These are phyloP conservation scores for Ellobius talpinus DNA, from an alignment of 2,113 vertebrate species.

Conservation along the genomic window DNA sequence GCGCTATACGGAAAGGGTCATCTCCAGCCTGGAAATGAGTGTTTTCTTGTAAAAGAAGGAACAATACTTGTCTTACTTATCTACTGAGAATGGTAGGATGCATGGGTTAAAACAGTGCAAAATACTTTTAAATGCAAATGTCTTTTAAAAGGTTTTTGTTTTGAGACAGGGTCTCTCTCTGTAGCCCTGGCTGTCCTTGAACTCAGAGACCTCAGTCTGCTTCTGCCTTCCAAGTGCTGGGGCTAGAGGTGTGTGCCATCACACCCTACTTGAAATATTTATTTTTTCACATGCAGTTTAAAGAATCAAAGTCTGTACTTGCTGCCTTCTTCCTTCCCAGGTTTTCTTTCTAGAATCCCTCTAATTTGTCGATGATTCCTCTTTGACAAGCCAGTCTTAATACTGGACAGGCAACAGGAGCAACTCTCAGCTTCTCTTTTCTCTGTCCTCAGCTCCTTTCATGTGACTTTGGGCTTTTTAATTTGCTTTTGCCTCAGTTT, in stretches of 20 bases:
- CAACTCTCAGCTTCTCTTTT: background rate
- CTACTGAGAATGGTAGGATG: background rate
- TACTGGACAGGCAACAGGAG: background rate
- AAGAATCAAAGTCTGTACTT: conserved; percentile 1
- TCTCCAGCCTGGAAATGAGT: background rate
- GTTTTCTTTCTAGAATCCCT: conserved; percentile 19
- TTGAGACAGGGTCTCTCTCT: background rate
- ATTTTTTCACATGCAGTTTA: background rate
- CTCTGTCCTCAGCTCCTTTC: conserved; percentile 29
- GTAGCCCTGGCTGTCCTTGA: background rate
- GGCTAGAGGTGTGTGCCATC: background rate
- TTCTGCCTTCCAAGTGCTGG: background rate
- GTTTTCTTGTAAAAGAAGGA: conserved; percentile 45
- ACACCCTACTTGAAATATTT: background rate
- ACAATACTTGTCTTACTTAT: background rate
- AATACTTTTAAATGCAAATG: background rate
- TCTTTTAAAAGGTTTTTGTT: conserved; percentile 3
- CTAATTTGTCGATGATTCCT: background rate
- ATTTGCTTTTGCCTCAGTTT: background rate
- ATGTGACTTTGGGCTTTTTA: background rate
- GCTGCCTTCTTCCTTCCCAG: background rate
- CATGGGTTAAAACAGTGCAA: conserved; percentile 33
- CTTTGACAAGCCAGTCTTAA: background rate
- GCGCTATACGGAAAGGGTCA: background rate
- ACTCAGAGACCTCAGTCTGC: background rate